Evolutionary conservation across 2,113 vertebrate genomes (phyloP).

Genomic region (Donacobius atricapilla): DNA sequence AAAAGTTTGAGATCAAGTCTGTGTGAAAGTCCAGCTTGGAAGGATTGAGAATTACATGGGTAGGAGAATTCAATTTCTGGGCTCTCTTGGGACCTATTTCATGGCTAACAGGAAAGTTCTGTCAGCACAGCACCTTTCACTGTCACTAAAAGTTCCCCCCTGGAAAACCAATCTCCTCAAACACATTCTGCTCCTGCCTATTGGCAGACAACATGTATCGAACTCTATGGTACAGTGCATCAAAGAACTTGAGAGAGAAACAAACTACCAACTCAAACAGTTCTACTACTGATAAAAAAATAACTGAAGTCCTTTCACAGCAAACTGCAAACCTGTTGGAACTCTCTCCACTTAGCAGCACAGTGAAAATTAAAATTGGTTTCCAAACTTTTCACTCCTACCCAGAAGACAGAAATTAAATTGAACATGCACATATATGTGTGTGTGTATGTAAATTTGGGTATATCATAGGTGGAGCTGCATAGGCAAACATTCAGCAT

Average conservation of each 20-base stretch:
- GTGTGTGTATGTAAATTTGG: background rate
- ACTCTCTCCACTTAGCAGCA: background rate
- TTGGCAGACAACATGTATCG: background rate
- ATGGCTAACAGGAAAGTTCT: background rate
- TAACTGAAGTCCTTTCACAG: background rate
- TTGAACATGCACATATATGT: background rate
- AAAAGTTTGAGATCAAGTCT: background rate
- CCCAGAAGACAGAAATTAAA: background rate
- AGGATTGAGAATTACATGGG: background rate
- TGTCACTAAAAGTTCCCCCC: background rate
- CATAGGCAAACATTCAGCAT: background rate
- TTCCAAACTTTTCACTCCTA: background rate
- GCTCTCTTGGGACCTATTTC: background rate
- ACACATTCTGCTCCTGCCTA: accelerated
- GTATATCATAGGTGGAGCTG: background rate
- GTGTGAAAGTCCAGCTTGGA: background rate
- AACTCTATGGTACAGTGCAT: background rate
- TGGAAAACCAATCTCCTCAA: background rate
- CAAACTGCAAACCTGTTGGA: background rate
- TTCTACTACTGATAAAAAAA: background rate
- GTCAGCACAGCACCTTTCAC: background rate
- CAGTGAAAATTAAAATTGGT: background rate
- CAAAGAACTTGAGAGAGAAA: background rate
- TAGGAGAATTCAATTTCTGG: background rate
- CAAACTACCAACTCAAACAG: background rate